A percentile compares a stretch with the other conserved stretches of the same genome.
These are phyloP conservation scores for Ophonus ardosiacus DNA, from an alignment of 2,888 invertebrate species.

Conservation along the genomic window DNA sequence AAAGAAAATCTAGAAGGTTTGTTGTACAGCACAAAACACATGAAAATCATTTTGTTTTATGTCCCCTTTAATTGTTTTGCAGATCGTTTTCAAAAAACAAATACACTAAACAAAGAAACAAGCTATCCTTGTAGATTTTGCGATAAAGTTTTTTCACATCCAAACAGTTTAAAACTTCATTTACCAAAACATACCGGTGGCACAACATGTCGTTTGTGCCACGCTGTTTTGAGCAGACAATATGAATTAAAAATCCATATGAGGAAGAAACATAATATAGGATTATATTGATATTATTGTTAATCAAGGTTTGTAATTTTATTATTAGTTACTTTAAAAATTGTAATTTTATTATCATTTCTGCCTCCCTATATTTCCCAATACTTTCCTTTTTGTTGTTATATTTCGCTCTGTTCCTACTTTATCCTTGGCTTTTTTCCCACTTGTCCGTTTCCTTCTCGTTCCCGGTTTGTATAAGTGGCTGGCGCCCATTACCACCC, in stretches of 20 bases:
- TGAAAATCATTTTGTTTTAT: neutral
- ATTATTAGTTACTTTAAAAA: neutral
- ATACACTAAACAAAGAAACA: neutral
- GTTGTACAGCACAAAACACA: neutral
- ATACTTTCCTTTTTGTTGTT: too few relatives aligned
- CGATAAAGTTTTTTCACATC: slow-evolving; percentile 76
- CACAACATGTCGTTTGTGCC: slow-evolving; percentile 76
- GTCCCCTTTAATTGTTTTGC: neutral
- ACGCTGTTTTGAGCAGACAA: slow-evolving; percentile 75
- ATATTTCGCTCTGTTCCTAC: too few relatives aligned
- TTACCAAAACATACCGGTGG: slow-evolving; percentile 77
- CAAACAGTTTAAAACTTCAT: slow-evolving; percentile 77
- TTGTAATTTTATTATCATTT: too few relatives aligned
- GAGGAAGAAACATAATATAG: slow-evolving; percentile 66
- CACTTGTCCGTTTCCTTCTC: too few relatives aligned
- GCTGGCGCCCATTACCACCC: too few relatives aligned
- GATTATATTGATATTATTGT: slow-evolving; percentile 21
- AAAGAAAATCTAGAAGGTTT: slow-evolving; percentile 15
- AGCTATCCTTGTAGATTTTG: slow-evolving; percentile 67
- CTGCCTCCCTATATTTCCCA: too few relatives aligned
- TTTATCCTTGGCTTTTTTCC: too few relatives aligned
- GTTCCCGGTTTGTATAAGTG: too few relatives aligned
- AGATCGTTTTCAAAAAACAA: slow-evolving; percentile 4
- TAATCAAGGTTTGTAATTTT: neutral
- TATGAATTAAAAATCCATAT: slow-evolving; percentile 70